Conservation (phyloP, 2,797 vertebrate genomes). For the Sebastes jordani region DNA sequence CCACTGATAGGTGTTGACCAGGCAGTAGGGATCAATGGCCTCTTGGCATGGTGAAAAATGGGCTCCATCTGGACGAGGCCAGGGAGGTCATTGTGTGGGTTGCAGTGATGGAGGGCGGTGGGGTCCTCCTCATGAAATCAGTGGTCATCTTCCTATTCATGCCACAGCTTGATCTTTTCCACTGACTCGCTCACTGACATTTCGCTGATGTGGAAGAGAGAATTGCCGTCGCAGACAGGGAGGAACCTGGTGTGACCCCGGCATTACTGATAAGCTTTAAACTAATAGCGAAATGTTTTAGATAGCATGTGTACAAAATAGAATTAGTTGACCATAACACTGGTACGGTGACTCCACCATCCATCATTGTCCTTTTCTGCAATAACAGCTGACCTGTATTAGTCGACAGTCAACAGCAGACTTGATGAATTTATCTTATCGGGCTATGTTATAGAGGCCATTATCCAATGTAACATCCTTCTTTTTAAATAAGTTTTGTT, state of each 20-base stretch:
- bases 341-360: not conserved
- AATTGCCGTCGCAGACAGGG: not conserved
- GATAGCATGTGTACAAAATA: not conserved
- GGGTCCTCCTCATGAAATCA: not conserved
- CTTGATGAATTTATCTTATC: not conserved
- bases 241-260: not conserved
- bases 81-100: not conserved
- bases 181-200: not conserved
- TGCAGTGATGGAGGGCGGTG: not conserved
- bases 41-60: conserved; percentile 15
- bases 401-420: not conserved
- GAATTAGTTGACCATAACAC: not conserved
- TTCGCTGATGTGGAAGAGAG: not conserved
- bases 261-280: not conserved
- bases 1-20: conserved; percentile 27
- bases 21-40: conserved; percentile 11
- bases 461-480: not conserved
- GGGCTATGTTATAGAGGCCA: not conserved
- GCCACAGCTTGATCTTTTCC: conserved; percentile 3
- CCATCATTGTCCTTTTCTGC: not conserved
- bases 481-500: not conserved
- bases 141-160: not conserved
- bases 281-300: not conserved
- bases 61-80: conserved; percentile 28
- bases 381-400: not conserved